These are phyloP conservation scores for Notiomystis cincta DNA, from an alignment of 2,113 vertebrate species.

Conservation along the genomic window DNA sequence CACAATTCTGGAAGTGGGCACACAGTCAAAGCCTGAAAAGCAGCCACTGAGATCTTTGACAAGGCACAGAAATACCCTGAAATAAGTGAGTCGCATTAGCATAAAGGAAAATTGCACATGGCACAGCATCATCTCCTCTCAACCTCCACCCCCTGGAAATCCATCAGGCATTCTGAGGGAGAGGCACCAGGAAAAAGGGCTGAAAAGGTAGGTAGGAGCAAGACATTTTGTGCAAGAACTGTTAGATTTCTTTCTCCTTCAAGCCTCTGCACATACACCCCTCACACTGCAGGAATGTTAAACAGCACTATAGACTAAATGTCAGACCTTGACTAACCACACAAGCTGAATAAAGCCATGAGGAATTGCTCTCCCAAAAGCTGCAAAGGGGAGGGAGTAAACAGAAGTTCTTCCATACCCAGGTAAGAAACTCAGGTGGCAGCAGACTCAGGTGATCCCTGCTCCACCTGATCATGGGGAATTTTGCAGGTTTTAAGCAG, in stretches of 20 bases:
- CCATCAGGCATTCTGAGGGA: not conserved
- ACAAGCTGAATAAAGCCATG: not conserved
- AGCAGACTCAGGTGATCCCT: not conserved
- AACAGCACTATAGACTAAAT: not conserved
- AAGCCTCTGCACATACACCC: not conserved
- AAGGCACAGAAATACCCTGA: not conserved
- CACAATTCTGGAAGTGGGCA: rapidly evolving
- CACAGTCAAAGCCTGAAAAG: not conserved
- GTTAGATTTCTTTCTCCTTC: not conserved
- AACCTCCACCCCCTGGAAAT: not conserved
- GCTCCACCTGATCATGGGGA: not conserved
- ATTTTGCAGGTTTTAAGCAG: not conserved
- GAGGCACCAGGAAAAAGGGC: not conserved
- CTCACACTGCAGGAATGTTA: not conserved
- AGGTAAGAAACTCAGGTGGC: not conserved
- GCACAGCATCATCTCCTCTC: not conserved
- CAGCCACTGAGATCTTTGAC: not conserved
- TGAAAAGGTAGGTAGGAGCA: not conserved
- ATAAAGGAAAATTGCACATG: not conserved
- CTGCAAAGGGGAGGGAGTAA: not conserved
- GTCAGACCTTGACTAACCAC: not conserved
- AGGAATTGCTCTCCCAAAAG: not conserved
- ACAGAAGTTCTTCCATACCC: not conserved
- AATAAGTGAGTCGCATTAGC: not conserved
- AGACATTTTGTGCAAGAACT: not conserved